Percentiles rank a stretch among this genome's conserved stretches.
phyloP scores from a whole-genome alignment of 1,140 invertebrate genomes.

The Calliopsis andreniformis region DNA sequence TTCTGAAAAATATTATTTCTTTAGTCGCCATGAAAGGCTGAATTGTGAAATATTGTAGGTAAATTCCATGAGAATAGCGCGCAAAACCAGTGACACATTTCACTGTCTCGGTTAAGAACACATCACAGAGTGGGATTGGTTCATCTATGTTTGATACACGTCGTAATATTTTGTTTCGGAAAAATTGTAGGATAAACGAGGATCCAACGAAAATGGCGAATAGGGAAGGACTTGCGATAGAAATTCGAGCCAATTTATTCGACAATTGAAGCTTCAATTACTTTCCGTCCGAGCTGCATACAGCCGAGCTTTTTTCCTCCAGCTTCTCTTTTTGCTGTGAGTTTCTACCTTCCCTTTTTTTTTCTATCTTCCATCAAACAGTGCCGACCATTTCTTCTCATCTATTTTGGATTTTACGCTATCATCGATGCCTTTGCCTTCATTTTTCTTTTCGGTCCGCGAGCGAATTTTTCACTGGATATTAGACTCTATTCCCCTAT shows the following conservation, averaged over 20 bases:
- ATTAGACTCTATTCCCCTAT: constrained; percentile 30
- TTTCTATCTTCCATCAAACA: not conserved
- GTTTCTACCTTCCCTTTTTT: not conserved
- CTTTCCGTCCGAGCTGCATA: constrained; percentile 20
- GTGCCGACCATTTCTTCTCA: constrained; percentile 17
- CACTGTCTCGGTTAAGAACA: not conserved
- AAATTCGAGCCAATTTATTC: constrained; percentile 58
- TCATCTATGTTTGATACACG: constrained; percentile 12
- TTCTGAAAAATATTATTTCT: no score
- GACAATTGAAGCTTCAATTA: constrained; percentile 64
- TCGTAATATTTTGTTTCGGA: constrained; percentile 18
- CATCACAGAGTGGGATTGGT: not conserved
- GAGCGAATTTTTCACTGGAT: constrained; percentile 33
- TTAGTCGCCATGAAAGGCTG: no score
- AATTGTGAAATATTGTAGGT: no score
- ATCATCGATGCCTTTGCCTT: not conserved
- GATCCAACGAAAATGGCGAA: not conserved
- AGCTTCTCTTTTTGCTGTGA: not conserved
- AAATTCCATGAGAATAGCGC: no score
- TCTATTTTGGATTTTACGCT: constrained; percentile 36
- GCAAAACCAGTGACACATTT: not conserved
- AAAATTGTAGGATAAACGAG: constrained; percentile 35
- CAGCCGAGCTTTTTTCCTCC: constrained; percentile 22
- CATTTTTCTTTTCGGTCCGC: no score
- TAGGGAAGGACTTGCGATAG: constrained; percentile 17